Percentiles rank a stretch among this genome's conserved stretches.
These are phyloP conservation scores for Mormyrus iriodes DNA, from an alignment of 2,113 vertebrate genomes.

Conservation along the genomic window DNA sequence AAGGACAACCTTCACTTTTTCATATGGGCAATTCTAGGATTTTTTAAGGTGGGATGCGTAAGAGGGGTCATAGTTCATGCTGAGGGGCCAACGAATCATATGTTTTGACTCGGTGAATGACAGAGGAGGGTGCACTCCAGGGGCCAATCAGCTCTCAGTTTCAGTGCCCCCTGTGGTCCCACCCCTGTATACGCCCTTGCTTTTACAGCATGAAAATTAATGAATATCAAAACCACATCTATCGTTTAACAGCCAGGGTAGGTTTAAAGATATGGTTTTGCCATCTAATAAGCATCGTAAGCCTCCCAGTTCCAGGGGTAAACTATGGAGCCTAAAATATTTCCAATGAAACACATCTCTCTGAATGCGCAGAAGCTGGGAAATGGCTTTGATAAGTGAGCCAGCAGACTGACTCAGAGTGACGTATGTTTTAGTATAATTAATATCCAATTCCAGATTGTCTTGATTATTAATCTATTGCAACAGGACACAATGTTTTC, in stretches of 20 bases:
- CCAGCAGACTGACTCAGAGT: not conserved
- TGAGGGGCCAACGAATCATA: not conserved
- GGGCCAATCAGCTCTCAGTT: not conserved
- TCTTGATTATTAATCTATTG: not conserved
- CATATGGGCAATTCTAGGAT: not conserved
- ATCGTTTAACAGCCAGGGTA: not conserved
- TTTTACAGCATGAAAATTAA: not conserved
- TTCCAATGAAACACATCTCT: not conserved
- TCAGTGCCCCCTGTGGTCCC: not conserved
- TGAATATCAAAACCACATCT: not conserved
- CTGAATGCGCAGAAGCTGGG: not conserved
- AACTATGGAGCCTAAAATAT: not conserved
- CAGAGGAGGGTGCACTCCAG: not conserved
- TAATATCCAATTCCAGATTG: not conserved
- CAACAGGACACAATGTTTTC: not conserved
- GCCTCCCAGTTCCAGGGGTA: not conserved
- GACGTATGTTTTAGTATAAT: not conserved
- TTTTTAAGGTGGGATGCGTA: not conserved
- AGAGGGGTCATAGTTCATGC: not conserved
- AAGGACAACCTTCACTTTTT: not conserved
- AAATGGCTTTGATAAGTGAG: not conserved
- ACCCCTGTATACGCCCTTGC: not conserved
- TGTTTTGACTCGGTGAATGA: not conserved
- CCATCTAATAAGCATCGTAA: not conserved
- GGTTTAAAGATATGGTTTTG: not conserved